Conservation (phyloP, 2,888 invertebrate species). For the Achlya flavicornis region DNA sequence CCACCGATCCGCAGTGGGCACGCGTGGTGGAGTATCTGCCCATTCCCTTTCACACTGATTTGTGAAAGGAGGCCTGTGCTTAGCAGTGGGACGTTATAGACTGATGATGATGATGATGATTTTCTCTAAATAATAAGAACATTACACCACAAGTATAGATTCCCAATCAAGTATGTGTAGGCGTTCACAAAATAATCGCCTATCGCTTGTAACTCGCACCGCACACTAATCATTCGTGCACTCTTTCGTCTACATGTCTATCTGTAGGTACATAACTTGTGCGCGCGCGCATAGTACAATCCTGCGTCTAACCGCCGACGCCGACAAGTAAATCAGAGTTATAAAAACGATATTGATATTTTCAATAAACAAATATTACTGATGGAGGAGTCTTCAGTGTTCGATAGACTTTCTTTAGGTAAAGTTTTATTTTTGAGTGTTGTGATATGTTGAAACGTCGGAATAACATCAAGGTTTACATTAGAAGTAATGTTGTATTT, state of each 20-base stretch:
- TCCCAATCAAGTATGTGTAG: too few relatives aligned
- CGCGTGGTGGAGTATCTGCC: too few relatives aligned
- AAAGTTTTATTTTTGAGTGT: slow-evolving; percentile 15
- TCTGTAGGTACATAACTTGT: background rate
- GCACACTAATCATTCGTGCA: background rate
- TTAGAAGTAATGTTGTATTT: slow-evolving; percentile 11
- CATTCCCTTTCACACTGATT: too few relatives aligned
- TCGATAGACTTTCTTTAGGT: slow-evolving; percentile 14
- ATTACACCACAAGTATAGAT: too few relatives aligned
- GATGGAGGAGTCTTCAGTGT: slow-evolving; percentile 18
- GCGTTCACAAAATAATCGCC: background rate
- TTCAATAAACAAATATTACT: slow-evolving; percentile 12
- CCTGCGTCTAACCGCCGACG: background rate
- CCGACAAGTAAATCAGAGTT: background rate
- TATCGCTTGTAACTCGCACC: background rate
- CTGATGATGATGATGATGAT: too few relatives aligned
- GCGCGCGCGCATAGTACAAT: background rate
- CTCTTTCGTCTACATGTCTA: background rate
- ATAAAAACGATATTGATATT: slow-evolving; percentile 6
- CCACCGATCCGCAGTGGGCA: too few relatives aligned
- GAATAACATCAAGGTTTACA: slow-evolving; percentile 22
- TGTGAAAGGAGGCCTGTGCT: too few relatives aligned
- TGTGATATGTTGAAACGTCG: slow-evolving; percentile 28
- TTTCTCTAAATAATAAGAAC: too few relatives aligned
- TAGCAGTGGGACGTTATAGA: too few relatives aligned